Evolutionary conservation across 64 coral and sea anemone genomes (phyloP), one percentile per base, ranked within the genome.

Genomic region (Dendronephthya gigantea): DNA sequence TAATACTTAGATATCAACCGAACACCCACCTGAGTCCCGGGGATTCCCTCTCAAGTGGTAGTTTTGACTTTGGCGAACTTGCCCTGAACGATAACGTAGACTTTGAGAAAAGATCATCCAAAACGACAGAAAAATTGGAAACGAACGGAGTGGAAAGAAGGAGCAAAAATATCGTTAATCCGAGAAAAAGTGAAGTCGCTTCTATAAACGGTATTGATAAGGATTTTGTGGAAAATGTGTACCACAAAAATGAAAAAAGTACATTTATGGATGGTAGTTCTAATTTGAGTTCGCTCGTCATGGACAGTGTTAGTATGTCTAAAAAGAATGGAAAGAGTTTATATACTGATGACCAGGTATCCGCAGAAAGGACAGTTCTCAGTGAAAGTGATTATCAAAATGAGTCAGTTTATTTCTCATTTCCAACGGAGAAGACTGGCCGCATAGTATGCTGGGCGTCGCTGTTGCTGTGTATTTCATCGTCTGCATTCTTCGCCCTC

Each of bases 1-100:
- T 98, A 15, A 90, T 98, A 13, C 74, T 98, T 22, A 89, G 95
- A 22, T 98, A 98, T 51, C 90, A 98, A 51, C 95, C 95, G 17
- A 75, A 89, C 15, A 50, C 83, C 62, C 75, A 87, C 35, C 83
- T 17, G 9, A 48, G 75, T 35, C 22, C 40, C 29, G 22, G 82
- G 84, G 35, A 59, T 8, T 30, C 37, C 59, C 29, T 33, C 29
- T 13, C 86, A 37, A 23, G 7, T 13, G 55, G 68, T 12, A 69
- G 84, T 13, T 86, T 88, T 40, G 68, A 74, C 35, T 41, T 82
- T 35, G 88, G 88, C 19, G 83, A 68, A 41, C 88, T 93, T 84
- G 38, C 76, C 37, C 81, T 86, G 16, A 17, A 48, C 38, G 40
- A 92, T 5, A 19, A 79, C 30, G 37, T 23, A 22, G 25, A 5